Evolutionary conservation across 1,140 invertebrate genomes (phyloP), one percentile per base, ranked within the genome.

Genomic region (Agraylea sexmaculata): DNA sequence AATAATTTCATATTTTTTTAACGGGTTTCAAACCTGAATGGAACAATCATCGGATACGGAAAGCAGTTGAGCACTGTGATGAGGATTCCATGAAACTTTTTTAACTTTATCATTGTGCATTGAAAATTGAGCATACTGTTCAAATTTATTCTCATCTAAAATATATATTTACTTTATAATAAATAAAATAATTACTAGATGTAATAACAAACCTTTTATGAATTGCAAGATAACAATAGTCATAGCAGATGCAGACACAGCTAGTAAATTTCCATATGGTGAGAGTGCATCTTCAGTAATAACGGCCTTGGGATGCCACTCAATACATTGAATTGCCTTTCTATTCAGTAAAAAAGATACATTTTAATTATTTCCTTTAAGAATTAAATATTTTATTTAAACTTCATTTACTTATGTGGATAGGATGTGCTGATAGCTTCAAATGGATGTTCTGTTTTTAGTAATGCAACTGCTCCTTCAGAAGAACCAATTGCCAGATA

Each of bases 281-380:
- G 79, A 82, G 25, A 62, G 54, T 22, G 62, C 64, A 8, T 58
- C 59, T 35, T 71, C 69, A 12, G 64, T 60, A 1, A 69, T 61
- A 1, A 75, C 79, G 43, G 73, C 71, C 32, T 70, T 56, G 0
- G 83, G 82, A 62, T 86, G 82, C 81, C 81, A 86, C 2, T 58
- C 60, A 1, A 83, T 54, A 35, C 64, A 68, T 47, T 77, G 70
- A 11, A 85, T 67, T 32, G 70, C 53, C 60, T 81, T 82, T 37
- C 69, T 70, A 44, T 23, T 21, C 7, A 30, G 38, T 33, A 18
- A 21, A 30, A 16, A 46, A 6, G 11, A 34, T 13, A 42, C 10
- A 15, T 38, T 35, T n/a, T 37, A 28, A 39, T 4, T 29, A 43
- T 43, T 29, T 20, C 10, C 6, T 34, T 5, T 19, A 40, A 4